A percentile compares a stretch with the other conserved stretches of the same genome.
These are phyloP conservation scores for Loxodonta africana DNA, from an alignment of 2,113 vertebrate species.

Conservation along the genomic window DNA sequence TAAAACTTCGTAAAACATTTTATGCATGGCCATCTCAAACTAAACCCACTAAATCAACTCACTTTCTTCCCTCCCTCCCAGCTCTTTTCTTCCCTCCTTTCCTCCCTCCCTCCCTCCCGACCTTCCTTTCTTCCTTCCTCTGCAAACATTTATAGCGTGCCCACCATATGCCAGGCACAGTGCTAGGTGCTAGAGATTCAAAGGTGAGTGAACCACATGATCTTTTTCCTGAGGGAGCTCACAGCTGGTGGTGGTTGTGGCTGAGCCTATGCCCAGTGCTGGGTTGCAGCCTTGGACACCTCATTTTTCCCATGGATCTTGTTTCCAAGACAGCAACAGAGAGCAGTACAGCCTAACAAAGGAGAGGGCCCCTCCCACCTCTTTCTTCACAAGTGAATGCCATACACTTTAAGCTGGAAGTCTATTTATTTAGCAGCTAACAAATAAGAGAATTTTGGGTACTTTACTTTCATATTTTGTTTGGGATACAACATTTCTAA, in stretches of 20 bases:
- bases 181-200: too few species aligned
- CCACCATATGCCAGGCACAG: too few species aligned
- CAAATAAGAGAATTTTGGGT: not conserved
- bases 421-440: not conserved
- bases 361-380: not conserved
- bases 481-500: not conserved
- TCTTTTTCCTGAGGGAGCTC: not conserved
- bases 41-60: not conserved
- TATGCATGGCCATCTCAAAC: not conserved
- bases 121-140: not conserved
- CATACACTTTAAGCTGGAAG: not conserved
- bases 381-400: not conserved
- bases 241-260: not conserved
- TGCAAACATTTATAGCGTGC: not conserved
- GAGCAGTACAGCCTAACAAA: not conserved
- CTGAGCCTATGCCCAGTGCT: not conserved
- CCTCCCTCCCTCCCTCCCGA: not conserved
- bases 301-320: not conserved
- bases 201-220: not conserved
- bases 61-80: not conserved
- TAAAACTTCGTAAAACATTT: not conserved
- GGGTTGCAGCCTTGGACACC: not conserved
- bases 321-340: not conserved
- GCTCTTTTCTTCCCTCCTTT: not conserved
- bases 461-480: not conserved